Conservation (phyloP, 2,888 invertebrate genomes). For the Amblyjoppa proteus region DNA sequence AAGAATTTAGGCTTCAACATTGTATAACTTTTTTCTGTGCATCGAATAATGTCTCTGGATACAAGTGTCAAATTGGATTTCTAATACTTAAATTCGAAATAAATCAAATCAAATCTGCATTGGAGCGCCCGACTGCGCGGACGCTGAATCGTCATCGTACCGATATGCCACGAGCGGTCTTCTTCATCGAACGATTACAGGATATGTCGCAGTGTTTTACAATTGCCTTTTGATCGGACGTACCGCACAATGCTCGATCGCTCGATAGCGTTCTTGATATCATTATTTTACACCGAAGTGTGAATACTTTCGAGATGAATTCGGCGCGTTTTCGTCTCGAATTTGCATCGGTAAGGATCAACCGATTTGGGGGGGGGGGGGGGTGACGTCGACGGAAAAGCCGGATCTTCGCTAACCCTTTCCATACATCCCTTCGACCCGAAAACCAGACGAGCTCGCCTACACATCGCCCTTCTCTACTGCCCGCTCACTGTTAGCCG, state of each 20-base stretch:
- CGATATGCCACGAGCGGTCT: constrained; percentile 69
- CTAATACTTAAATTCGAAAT: too few species aligned
- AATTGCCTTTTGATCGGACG: constrained; percentile 21
- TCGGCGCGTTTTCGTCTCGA: not conserved
- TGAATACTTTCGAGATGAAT: too few species aligned
- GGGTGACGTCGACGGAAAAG: constrained; percentile 22
- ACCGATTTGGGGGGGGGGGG: constrained; percentile 25
- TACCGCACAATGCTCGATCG: constrained; percentile 72
- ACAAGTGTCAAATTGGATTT: too few species aligned
- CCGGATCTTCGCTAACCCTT: constrained; percentile 33
- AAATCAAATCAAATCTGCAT: constrained; percentile 55
- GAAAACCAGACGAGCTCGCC: constrained; percentile 44
- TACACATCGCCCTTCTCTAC: constrained; percentile 71
- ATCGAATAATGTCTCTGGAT: too few species aligned
- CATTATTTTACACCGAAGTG: constrained; percentile 78
- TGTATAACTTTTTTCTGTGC: too few species aligned
- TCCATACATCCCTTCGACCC: constrained; percentile 36
- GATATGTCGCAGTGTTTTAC: constrained; percentile 31
- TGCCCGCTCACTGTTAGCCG: constrained; percentile 65
- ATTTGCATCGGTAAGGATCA: not conserved
- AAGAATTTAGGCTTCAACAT: too few species aligned
- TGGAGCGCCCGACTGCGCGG: constrained; percentile 25
- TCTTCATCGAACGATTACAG: constrained; percentile 68
- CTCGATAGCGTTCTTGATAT: constrained; percentile 83
- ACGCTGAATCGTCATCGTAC: constrained; percentile 44